Percentiles rank a stretch among this genome's conserved stretches.
These are phyloP conservation scores for Drosophila vallismaia DNA, from an alignment of 2,888 invertebrate genomes.

Conservation along the genomic window DNA sequence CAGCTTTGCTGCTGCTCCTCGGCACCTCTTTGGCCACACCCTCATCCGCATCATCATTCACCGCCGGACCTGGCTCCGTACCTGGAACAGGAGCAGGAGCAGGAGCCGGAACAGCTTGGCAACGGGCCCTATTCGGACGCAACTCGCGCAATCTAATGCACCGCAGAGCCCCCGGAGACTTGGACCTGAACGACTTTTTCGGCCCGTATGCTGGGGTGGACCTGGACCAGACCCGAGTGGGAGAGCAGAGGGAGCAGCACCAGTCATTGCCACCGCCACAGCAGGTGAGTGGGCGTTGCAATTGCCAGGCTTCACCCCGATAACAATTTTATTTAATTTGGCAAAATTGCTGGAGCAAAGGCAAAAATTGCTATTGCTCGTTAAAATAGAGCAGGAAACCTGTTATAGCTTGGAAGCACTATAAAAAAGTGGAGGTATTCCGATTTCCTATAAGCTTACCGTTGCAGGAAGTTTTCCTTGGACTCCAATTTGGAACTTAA, in stretches of 20 bases:
- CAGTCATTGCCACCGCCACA: conserved; percentile 46
- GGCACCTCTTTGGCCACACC: conserved; percentile 69
- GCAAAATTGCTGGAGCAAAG: not conserved
- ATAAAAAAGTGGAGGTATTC: not conserved
- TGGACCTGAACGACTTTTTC: conserved; percentile 55
- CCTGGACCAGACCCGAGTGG: conserved; percentile 23
- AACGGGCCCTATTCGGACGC: conserved; percentile 90
- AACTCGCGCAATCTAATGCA: conserved; percentile 87
- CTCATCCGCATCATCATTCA: conserved; percentile 87
- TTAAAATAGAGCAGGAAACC: not conserved
- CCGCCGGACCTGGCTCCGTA: not conserved
- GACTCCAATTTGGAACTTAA: not conserved
- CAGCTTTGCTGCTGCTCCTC: conserved; percentile 59
- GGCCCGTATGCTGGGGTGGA: conserved; percentile 36
- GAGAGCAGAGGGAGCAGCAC: conserved; percentile 34
- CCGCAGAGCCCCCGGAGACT: conserved; percentile 35
- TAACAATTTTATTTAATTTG: conserved; percentile 5
- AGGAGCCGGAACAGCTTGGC: conserved; percentile 86
- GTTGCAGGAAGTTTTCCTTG: not conserved
- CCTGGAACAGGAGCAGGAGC: conserved; percentile 81
- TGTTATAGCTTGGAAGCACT: not conserved
- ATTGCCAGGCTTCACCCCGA: conserved; percentile 1
- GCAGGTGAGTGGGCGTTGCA: conserved; percentile 60
- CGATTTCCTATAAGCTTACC: not conserved
- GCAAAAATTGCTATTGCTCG: not conserved